phyloP scores from a whole-genome alignment of 2,888 invertebrate genomes.

The Nysson spinosus region DNA sequence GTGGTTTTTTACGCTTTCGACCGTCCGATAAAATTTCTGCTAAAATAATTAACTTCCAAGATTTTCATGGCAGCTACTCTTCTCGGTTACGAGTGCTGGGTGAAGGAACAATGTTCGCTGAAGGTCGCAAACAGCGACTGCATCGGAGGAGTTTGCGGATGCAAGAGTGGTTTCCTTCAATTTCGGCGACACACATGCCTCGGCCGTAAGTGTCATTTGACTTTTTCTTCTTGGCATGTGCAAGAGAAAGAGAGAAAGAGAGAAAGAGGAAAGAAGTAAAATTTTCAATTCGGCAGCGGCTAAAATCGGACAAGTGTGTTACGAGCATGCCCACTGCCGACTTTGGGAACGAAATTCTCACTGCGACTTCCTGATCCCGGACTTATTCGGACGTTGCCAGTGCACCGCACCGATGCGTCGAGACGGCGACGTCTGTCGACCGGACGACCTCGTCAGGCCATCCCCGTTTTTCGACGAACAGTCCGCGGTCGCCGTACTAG shows the following conservation, averaged over 20 bases:
- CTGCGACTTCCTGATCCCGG: constrained; percentile 93
- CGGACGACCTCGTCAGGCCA: constrained; percentile 76
- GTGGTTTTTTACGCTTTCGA: not conserved
- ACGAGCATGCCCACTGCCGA: constrained; percentile 92
- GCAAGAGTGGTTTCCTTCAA: constrained; percentile 90
- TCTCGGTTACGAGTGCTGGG: constrained; percentile 89
- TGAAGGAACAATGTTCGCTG: constrained; percentile 91
- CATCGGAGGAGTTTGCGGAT: constrained; percentile 89
- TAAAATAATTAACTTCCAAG: too few species aligned
- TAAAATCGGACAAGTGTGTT: constrained; percentile 91
- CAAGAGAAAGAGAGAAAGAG: too few species aligned
- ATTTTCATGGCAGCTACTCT: constrained; percentile 84
- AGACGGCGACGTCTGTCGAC: constrained; percentile 77
- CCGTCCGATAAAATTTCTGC: too few species aligned
- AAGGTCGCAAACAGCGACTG: constrained; percentile 94
- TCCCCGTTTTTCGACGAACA: constrained; percentile 9
- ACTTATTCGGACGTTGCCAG: constrained; percentile 92
- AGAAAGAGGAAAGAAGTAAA: too few species aligned
- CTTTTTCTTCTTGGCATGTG: too few species aligned
- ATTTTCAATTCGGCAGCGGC: too few species aligned
- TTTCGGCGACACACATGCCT: constrained; percentile 94
- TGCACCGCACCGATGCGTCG: constrained; percentile 80
- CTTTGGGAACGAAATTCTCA: constrained; percentile 90
- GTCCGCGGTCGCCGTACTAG: not conserved
- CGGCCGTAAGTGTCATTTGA: constrained; percentile 93